phyloP scores from a whole-genome alignment of 2,797 vertebrate species.

The Lycodopsis pacificus region DNA sequence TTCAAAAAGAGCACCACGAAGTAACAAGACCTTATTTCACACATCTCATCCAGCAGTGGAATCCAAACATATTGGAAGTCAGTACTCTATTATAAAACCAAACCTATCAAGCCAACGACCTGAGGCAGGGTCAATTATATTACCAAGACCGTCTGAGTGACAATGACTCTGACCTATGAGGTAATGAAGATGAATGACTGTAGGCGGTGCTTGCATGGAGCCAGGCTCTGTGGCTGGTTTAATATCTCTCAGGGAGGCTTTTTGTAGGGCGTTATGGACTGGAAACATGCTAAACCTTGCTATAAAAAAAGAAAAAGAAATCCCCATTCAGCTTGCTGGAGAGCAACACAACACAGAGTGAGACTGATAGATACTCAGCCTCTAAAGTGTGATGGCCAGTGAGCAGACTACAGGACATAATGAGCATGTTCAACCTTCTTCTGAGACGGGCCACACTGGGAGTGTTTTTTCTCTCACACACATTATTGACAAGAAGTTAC shows the following conservation, averaged over 20 bases:
- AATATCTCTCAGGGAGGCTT: constrained; percentile 55
- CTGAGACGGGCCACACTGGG: background rate
- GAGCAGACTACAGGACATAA: constrained; percentile 24
- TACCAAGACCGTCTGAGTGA: constrained; percentile 45
- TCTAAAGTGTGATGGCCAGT: constrained; percentile 7
- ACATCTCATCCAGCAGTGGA: constrained; percentile 2
- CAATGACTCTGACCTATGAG: constrained; percentile 61
- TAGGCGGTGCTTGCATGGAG: constrained; percentile 46
- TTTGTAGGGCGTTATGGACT: constrained; percentile 32
- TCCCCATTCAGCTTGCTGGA: constrained; percentile 14
- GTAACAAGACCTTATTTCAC: background rate
- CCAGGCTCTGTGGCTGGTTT: constrained; percentile 25
- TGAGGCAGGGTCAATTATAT: constrained; percentile 49
- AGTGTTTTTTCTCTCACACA: background rate
- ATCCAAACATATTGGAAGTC: constrained; percentile 28
- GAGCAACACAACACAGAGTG: constrained; percentile 10
- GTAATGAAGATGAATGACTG: constrained; percentile 63
- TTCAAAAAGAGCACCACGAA: background rate
- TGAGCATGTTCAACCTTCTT: constrained; percentile 9
- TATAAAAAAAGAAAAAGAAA: constrained; percentile 26
- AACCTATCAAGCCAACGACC: constrained; percentile 38
- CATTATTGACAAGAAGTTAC: constrained; percentile 1
- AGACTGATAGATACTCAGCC: constrained; percentile 1
- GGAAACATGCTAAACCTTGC: constrained; percentile 36
- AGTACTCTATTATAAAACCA: constrained; percentile 40